Evolutionary conservation across 23 tunicate genomes (phyloP), one percentile per base, ranked within the genome.

Genomic region (Ciona savignyi): DNA sequence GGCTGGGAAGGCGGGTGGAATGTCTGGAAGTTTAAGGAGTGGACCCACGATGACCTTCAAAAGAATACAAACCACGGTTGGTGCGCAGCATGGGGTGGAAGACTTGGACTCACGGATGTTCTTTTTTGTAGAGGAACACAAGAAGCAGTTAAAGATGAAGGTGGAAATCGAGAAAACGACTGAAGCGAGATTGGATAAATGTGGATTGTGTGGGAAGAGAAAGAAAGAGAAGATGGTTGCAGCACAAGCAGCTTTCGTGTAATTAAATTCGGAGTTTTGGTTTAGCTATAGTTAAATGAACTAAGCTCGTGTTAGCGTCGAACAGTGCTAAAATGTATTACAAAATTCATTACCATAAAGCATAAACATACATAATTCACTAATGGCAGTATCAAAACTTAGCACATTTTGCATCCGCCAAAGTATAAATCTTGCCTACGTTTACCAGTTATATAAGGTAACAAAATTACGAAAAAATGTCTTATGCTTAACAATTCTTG

Each of bases 1-100:
- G 51, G 63, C 2, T 81, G 86, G 86, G 74, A 81, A 74, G 86
- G 86, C 35, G 86, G 86, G 11, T 81, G 86, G 86, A 79, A 66
- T 75, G 86, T 81, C 1, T 81, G 86, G 86, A 81, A 74, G 63
- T 81, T 81, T 51, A 81, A 74, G 65, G 86, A 81, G 30, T 81
- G 86, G 86, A 73, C 60, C 24, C 48, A 72, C 33, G 76, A 42
- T 42, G 56, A 15, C 9, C 11, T 6, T 15, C 56, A 42, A 6
- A 42, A 42, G 9, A 15, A 9, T 6, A 6, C 15, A 15, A 42
- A 42, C 9, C 11, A 15, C 15, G 56, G 56, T 9, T 42, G 56
- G 15, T 42, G 56, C 15, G 56, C 15, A 42, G 56, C 15, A 42
- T 9, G n/a, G n/a, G 56, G 15, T 6, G 9, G 56, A 6, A 15